Percentiles rank a stretch among this genome's conserved stretches.
Evolutionary conservation across 1,140 invertebrate species (phyloP).

Genomic region (Eupeodes corollae): DNA sequence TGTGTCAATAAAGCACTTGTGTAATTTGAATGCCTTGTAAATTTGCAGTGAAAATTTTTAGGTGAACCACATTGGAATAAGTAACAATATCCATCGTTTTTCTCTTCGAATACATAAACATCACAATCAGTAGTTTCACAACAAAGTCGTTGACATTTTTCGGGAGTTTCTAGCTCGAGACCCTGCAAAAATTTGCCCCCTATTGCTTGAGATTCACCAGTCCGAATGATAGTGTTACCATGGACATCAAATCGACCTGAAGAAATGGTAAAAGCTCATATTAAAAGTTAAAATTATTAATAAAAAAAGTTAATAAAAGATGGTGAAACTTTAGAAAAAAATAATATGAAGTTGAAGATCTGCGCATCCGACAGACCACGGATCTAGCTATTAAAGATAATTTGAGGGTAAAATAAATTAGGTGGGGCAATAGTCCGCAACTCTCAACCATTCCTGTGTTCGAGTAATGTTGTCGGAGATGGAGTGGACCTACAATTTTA

Average conservation of each 20-base stretch:
- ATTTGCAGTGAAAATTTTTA: constrained; percentile 85
- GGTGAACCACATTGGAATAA: constrained; percentile 81
- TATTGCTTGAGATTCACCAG: constrained; percentile 72
- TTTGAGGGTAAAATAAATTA: no score
- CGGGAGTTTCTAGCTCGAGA: constrained; percentile 61
- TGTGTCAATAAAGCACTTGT: constrained; percentile 69
- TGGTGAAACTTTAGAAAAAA: no score
- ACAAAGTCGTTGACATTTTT: constrained; percentile 75
- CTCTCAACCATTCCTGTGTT: no score
- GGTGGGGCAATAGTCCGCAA: no score
- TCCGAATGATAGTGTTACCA: constrained; percentile 79
- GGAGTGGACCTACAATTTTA: no score
- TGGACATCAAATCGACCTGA: constrained; percentile 71
- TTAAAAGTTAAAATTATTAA: no score
- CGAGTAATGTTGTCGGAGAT: no score
- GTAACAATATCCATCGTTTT: constrained; percentile 80
- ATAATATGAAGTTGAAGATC: no score
- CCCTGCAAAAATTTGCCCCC: constrained; percentile 83
- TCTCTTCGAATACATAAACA: constrained; percentile 86
- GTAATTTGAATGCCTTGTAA: constrained; percentile 77
- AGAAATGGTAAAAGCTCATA: constrained; percentile 13
- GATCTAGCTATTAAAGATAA: no score
- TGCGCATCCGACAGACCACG: no score
- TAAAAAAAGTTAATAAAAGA: no score
- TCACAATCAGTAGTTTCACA: constrained; percentile 78